phyloP scores from a whole-genome alignment of 1,140 invertebrate genomes.

The Berghia stephanieae region DNA sequence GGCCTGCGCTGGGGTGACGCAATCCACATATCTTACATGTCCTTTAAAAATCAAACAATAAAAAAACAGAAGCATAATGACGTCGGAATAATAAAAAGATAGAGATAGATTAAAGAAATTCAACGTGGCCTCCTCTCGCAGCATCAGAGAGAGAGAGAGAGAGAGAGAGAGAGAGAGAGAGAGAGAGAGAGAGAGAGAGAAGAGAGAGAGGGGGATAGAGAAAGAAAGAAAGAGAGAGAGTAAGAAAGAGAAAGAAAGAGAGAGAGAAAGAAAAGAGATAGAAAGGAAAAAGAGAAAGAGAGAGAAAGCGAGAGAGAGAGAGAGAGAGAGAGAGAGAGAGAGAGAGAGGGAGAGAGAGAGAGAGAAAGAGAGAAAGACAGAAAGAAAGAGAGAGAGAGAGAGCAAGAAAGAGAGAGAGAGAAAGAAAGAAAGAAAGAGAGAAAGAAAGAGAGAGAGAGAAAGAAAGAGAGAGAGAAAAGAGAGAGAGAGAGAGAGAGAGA shows the following conservation, averaged over 20 bases:
- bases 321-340: background rate
- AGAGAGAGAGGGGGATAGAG: background rate
- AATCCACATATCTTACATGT: background rate
- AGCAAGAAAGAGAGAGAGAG: background rate
- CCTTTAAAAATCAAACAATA: background rate
- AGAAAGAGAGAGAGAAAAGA: background rate
- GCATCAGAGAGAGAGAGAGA: background rate
- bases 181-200: background rate
- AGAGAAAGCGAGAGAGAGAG: too few relatives aligned
- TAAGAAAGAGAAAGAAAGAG: too few relatives aligned
- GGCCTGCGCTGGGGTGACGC: background rate
- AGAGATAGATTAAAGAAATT: too few relatives aligned
- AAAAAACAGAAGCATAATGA: too few relatives aligned
- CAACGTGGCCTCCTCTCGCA: background rate
- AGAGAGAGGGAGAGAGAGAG: too few relatives aligned
- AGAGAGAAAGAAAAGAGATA: too few relatives aligned
- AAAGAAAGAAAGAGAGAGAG: too few relatives aligned
- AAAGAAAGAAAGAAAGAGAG: background rate
- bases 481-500: constrained; percentile 6
- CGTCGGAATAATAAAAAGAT: too few relatives aligned
- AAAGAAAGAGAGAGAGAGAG: too few relatives aligned
- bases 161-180: background rate
- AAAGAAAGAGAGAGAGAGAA: background rate
- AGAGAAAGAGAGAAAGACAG: too few relatives aligned
- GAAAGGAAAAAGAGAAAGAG: too few relatives aligned